Evolutionary conservation across 35 echinoderm and acorn worm species (phyloP), one percentile per base, ranked within the genome.

Genomic region (Holothuria glaberrima): DNA sequence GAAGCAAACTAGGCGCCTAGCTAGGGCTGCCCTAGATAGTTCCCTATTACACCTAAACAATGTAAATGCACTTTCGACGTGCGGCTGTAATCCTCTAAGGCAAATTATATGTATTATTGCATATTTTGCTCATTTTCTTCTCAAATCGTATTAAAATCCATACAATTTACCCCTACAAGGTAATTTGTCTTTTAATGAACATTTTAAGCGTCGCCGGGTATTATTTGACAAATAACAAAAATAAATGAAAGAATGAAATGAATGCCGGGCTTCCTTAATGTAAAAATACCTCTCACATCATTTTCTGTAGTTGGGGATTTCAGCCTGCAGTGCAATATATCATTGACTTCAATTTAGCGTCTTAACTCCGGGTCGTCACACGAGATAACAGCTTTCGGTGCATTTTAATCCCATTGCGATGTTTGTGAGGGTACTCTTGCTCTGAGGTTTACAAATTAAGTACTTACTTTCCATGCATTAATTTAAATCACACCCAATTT

Each of bases 101-200:
- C 35, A 48, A n/a, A 48, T 48, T n/a, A 78, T 78, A 25, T 17
- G 74, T 25, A 78, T 78, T 78, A 78, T 78, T 78, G 21, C 74
- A 78, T 78, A 78, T 78, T 48, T 26, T 48, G 25, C 50, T 78
- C 74, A 48, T 78, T 78, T 78, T 22, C 74, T 78, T 33, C 38
- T 26, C 36, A 78, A 78, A 78, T 48, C 34, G 41, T 77, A 77
- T 77, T 48, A 77, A 48, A 77, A 77, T 38, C 48, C 73, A 77
- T 77, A 77, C 41, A 38, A 24, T 34, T 48, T 48, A 77, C 14
- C 73, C 71, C 34, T 77, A 77, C 73, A 48, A 77, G 73, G 19
- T 77, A 78, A 78, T 78, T 78, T 78, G 18, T 78, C 74, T 78
- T 78, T 78, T 78, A 78, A 78, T 78, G 74, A 78, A 78, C 74